Base-by-base conservation (phyloP, 1,140 invertebrate genomes). In the Drosophila tsacasi region DNA sequence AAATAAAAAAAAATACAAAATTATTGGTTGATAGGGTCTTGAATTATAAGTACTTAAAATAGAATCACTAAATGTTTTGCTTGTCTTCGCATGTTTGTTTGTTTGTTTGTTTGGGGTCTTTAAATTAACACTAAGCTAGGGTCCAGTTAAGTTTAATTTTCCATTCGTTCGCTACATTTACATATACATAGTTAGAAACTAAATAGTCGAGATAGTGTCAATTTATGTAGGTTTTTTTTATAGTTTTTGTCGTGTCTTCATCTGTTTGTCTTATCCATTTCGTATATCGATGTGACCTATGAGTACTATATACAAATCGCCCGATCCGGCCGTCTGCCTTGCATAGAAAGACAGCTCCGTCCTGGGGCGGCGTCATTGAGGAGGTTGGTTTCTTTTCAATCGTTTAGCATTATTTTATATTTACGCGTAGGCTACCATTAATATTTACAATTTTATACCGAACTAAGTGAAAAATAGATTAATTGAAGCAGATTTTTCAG, bases 401-500 rank as follows among this genome's bases (percentile, higher is more conserved):
- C 47, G 21, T 58, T 78, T 73, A 72, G 46, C 69, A 32, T 73
- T 72, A 50, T 35, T 73, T 66, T 73, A 78, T 42, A 47, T 55
- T 59, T 67, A 57, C 72, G 67, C 61, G 52, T 84, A 73, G 55
- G 59, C 72, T 75, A 59, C 25, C 39, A 40, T 69, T 66, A 55
- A 39, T 79, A 87, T 90, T 68, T 89, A 87, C 85, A 85, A 85
- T 85, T 81, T 81, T 54, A 67, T 79, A 77, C 60, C 79, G 72
- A 74, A 84, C 76, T 86, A 89, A 71, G 50, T 52, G 49, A 59
- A 71, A 67, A 76, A 67, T 63, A 75, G 58, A 81, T 84, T 74
- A 79, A 90, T 89, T 89, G 85, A 89, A 89, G 85, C 85, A 89
- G 85, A 89, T 89, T 90, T 90, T 90, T 89, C 85, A 85, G 85